Evolutionary conservation across 35 echinoderm and acorn worm genomes (phyloP), one percentile per base, ranked within the genome.

Genomic region (Apostichopus californicus): DNA sequence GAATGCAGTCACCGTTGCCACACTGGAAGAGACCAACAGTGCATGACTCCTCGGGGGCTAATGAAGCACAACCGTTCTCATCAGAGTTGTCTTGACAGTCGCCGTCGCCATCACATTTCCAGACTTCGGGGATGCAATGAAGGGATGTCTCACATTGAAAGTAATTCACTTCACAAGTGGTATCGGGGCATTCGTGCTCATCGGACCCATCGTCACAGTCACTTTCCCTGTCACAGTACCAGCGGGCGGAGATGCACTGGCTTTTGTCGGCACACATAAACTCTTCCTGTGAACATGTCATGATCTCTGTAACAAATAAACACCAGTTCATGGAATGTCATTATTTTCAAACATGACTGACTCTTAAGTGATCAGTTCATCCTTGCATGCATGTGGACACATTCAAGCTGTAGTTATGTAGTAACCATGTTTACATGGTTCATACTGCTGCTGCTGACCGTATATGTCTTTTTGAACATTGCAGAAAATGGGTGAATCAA

Each of bases 161-260:
- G 78, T 92, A 78, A 73, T 78, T 78, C 4, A 90, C 17, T 28
- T 82, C 93, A 55, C 95, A 96, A n/a, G 95, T 94, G 12, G 84
- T 83, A 58, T 54, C 73, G 9, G 71, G 54, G 59, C 95, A 96
- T 59, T 89, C 55, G 1, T 84, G 12, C 65, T 98, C 96, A 52
- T 98, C 96, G 0, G 94, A 93, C 9, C 54, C 68, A 23, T 98
- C 96, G 0, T 90, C 91, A 53, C 96, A 98, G 75, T 98, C 94
- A 25, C 83, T 80, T 24, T 96, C 96, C 5, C 72, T 46, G 73
- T 98, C 96, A 81, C 96, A 98, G 17, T 89, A 79, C 96, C 96
- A 98, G 1, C 94, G 77, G 0, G 79, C 28, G 0, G 94, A 92
- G 80, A 98, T 96, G 57, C 96, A 98, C 55, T 96, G 94, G 34